phyloP scores from a whole-genome alignment of 1,140 invertebrate genomes.

The Campoletis sonorensis region DNA sequence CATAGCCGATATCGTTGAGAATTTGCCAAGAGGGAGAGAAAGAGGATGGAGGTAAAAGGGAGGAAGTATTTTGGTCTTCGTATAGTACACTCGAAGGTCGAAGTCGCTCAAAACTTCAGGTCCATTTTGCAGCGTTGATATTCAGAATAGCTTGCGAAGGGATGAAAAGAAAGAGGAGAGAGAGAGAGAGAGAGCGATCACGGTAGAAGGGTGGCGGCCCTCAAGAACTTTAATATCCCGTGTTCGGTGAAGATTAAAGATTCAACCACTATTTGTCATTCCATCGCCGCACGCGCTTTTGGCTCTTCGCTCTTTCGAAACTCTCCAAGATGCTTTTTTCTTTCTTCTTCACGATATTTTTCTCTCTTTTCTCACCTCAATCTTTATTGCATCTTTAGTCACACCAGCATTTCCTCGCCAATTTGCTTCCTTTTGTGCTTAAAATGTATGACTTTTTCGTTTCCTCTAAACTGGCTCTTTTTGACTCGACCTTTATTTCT shows the following conservation, averaged over 20 bases:
- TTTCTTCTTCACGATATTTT: neutral
- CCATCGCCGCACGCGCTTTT: conserved; percentile 56
- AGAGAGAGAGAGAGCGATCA: neutral
- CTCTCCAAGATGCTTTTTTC: conserved; percentile 25
- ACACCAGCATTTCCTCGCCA: neutral
- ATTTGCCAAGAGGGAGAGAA: conserved; percentile 30
- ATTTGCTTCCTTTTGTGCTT: neutral
- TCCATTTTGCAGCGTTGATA: conserved; percentile 60
- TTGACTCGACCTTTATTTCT: neutral
- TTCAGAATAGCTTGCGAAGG: conserved; percentile 60
- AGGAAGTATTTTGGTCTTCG: neutral
- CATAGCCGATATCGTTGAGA: conserved; percentile 56
- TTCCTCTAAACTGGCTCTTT: neutral
- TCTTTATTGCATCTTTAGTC: conserved; percentile 10
- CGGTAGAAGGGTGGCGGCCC: conserved; percentile 47
- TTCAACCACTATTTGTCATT: conserved; percentile 69
- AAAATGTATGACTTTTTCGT: neutral
- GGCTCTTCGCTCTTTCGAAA: conserved; percentile 46
- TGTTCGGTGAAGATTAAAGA: conserved; percentile 67
- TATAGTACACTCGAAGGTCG: conserved; percentile 22
- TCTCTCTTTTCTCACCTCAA: neutral
- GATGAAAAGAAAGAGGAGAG: neutral
- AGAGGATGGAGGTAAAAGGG: conserved; percentile 20
- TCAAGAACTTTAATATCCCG: conserved; percentile 69
- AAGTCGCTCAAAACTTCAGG: conserved; percentile 58